These are phyloP conservation scores for Ophion ellenae DNA, from an alignment of 2,888 invertebrate genomes.

Conservation along the genomic window DNA sequence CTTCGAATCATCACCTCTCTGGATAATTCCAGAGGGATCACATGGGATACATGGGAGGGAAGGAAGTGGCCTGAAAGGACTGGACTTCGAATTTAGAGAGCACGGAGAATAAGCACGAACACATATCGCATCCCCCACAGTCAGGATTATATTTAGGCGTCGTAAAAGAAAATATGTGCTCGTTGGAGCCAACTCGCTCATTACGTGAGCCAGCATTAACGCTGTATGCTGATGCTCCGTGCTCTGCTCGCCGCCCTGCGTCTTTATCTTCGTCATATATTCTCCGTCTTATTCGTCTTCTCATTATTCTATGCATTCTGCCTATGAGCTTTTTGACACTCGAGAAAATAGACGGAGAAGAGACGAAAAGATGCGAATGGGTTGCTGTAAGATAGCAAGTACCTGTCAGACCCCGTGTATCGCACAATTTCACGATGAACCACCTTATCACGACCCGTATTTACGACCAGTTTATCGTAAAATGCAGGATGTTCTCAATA, in stretches of 20 bases:
- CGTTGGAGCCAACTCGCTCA: slow-evolving; percentile 83
- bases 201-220: slow-evolving; percentile 82
- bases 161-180: slow-evolving; percentile 83
- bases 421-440: background rate
- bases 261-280: slow-evolving; percentile 39
- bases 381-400: no score
- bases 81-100: slow-evolving; percentile 13
- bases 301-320: slow-evolving; percentile 27
- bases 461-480: slow-evolving; percentile 10
- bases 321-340: slow-evolving; percentile 20
- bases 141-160: slow-evolving; percentile 83
- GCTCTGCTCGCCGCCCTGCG: background rate
- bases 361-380: background rate
- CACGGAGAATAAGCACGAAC: slow-evolving; percentile 41
- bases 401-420: background rate
- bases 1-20: slow-evolving; percentile 26
- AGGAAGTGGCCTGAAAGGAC: background rate
- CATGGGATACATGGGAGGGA: background rate
- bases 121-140: slow-evolving; percentile 69
- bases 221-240: slow-evolving; percentile 67
- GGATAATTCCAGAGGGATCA: slow-evolving; percentile 39
- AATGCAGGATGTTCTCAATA: slow-evolving; percentile 54
- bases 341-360: background rate
- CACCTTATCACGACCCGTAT: background rate
- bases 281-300: slow-evolving; percentile 26